Base-by-base conservation (phyloP, 1,140 invertebrate genomes). In the Drosophila orena region DNA sequence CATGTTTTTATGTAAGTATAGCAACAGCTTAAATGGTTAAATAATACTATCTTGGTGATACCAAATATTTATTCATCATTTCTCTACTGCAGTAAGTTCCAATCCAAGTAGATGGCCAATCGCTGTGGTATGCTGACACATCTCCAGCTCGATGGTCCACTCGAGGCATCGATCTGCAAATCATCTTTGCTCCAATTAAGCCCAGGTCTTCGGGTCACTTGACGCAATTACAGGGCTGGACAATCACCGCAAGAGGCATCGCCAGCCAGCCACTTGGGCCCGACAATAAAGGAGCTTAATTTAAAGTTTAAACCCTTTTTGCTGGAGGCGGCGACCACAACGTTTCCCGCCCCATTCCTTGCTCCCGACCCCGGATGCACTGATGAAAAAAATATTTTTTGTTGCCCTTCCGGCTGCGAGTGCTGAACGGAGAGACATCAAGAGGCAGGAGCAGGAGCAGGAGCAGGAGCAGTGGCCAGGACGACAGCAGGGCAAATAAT, bases 261-360 rank as follows among this genome's bases (percentile, higher is more conserved):
- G 47, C 37, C 35, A 20, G 47, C 37, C 35, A 20, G n/a, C 35
- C 30, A 42, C 34, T 24, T 22, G 35, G 30, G 38, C 44, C 54
- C 53, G 47, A 38, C 75, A 81, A 72, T 79, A 81, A 75, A 53
- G 54, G 49, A 64, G 84, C 84, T 83, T 83, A 53, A 86, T 88
- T 88, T 88, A 86, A 83, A 79, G 83, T 86, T 62, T 83, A 76
- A 86, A 88, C 83, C 83, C 83, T 88, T 86, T 79, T 77, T 78
- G 76, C 83, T 83, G 56, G 62, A 83, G 83, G 83, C 83, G 64
- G 70, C 74, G 75, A 88, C 83, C 83, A 52, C 83, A 86, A 79
- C 75, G 83, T 55, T 77, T 83, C 79, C 83, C 76, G 81, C 69
- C 77, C 66, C 69, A 56, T 65, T 59, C 73, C 66, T 17, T 35